Base-by-base conservation (phyloP, 1,140 invertebrate genomes). In the Hylaeus volcanicus region DNA sequence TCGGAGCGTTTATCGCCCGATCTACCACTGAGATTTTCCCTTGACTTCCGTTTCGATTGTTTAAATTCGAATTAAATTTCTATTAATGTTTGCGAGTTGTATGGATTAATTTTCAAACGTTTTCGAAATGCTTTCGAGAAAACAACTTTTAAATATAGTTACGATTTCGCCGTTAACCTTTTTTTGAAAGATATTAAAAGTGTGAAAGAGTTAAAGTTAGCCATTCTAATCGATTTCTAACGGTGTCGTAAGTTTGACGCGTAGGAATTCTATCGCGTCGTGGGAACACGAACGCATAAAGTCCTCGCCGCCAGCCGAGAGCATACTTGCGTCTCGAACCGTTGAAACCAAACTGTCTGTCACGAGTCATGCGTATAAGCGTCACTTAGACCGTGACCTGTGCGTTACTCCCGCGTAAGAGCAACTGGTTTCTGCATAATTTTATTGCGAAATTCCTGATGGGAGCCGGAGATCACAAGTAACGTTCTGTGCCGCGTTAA, bases 361-460 rank as follows among this genome's bases (percentile, higher is more conserved):
- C 53, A 12, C 37, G 71, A 74, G 61, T 66, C 43, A 15, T 74
- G 51, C 71, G 43, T 74, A 43, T n/a, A 79, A 73, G 60, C 51
- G 51, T 37, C 41, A 39, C 63, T 26, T 51, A n/a, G 45, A 63
- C 9, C 43, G 5, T 51, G 70, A 74, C 61, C 43, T 39, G 39
- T 51, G 43, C 61, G 77, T 58, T 79, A 58, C 43, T 66, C 53
- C 51, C 14, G 8, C 51, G 41, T 26, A 48, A 9, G 15, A 48
- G 70, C 70, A 66, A 66, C 77, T 58, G 71, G 53, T 72, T 58
- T 79, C 61, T 79, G 71, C 71, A 60, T 79, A 79, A 79, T 64
- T 79, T 66, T 55, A 37, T 79, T 58, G 61, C 53, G 61, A 66
- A 74, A 74, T 26, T 48, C 3, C 11, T 12, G n/a, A 45, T 48